These are phyloP conservation scores for Pandemis cinnamomeana DNA, from an alignment of 2,888 invertebrate genomes.

Conservation along the genomic window DNA sequence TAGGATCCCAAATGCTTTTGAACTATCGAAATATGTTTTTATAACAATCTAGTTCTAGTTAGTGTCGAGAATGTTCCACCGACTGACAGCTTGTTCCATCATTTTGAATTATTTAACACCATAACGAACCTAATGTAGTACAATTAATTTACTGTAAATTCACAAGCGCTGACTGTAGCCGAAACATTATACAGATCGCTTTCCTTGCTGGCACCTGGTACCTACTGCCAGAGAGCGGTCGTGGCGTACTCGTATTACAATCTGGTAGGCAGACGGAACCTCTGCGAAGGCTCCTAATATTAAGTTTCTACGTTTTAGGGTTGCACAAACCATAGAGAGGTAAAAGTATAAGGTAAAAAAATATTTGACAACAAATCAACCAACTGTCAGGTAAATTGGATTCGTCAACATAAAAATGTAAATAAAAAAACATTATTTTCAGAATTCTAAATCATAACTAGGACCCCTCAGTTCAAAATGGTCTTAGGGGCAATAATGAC, in stretches of 20 bases:
- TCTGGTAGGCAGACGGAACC: neutral
- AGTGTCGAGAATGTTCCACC: neutral
- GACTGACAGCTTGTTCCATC: neutral
- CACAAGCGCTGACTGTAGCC: neutral
- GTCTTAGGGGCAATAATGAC: constrained; percentile 20
- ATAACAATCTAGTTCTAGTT: neutral
- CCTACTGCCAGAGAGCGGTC: neutral
- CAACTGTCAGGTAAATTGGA: neutral
- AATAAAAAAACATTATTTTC: constrained; percentile 9
- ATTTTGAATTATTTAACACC: neutral
- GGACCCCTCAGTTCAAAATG: constrained; percentile 16
- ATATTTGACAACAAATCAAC: neutral
- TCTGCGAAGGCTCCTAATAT: neutral
- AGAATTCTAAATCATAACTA: neutral
- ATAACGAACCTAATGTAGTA: constrained; percentile 1
- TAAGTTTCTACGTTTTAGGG: neutral
- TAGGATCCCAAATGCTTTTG: neutral
- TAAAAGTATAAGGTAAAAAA: neutral
- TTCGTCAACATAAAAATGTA: constrained; percentile 11
- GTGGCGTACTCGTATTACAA: constrained; percentile 6
- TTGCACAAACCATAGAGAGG: constrained; percentile 4
- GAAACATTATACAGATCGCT: constrained; percentile 1
- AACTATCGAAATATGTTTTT: neutral
- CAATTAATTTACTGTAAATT: neutral
- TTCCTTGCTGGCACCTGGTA: neutral